Evolutionary conservation across 2,113 vertebrate species (phyloP).

Genomic region (Cynopterus brachyotis): DNA sequence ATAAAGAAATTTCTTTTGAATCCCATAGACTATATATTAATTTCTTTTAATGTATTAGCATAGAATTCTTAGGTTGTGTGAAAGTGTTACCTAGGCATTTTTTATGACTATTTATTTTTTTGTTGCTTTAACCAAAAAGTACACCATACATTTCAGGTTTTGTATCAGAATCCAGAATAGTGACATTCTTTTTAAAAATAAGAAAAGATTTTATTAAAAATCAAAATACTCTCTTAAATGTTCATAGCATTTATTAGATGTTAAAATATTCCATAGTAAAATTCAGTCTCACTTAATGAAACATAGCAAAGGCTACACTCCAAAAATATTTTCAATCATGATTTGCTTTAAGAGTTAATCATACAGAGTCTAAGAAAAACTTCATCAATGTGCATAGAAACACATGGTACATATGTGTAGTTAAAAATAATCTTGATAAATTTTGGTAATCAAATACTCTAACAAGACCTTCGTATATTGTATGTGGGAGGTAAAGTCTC

Average conservation of each 20-base stretch:
- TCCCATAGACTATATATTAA: neutral
- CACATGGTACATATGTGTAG: neutral
- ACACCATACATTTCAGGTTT: neutral
- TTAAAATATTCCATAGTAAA: slow-evolving; percentile 26
- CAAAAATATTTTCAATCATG: neutral
- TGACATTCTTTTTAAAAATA: neutral
- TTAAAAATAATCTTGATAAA: slow-evolving; percentile 42
- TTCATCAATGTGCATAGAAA: neutral
- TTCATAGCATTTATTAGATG: slow-evolving; percentile 31
- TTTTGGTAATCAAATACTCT: slow-evolving; percentile 47
- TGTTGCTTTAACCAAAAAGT: neutral
- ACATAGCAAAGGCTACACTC: neutral
- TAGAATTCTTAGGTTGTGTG: neutral
- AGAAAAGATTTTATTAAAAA: slow-evolving; percentile 8
- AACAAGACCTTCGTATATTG: neutral
- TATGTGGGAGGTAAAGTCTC: slow-evolving; percentile 39
- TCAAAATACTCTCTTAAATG: slow-evolving; percentile 31
- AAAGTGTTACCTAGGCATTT: neutral
- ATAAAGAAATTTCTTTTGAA: neutral
- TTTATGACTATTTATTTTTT: neutral
- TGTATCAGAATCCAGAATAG: neutral
- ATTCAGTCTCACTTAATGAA: slow-evolving; percentile 19
- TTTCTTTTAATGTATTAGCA: neutral
- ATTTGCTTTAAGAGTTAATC: slow-evolving; percentile 16
- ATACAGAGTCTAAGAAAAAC: neutral